These are phyloP conservation scores for Gavia stellata DNA, from an alignment of 2,113 vertebrate species.

Conservation along the genomic window DNA sequence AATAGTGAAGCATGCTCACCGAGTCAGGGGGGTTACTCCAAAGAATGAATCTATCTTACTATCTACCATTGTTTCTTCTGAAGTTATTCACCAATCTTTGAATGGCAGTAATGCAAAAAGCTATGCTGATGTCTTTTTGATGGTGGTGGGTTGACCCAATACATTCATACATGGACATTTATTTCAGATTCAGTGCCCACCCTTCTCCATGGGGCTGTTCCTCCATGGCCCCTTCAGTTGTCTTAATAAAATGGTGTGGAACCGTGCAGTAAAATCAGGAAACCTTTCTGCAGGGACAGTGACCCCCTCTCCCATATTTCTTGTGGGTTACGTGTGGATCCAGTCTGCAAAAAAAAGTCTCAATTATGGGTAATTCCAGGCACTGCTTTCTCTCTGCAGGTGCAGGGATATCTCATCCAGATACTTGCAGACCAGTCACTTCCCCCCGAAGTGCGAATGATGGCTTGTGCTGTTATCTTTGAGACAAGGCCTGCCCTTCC, in stretches of 20 bases:
- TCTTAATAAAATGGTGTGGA: not conserved
- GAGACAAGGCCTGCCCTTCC: slow-evolving; percentile 76
- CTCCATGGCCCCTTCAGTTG: not conserved
- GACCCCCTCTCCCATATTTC: not conserved
- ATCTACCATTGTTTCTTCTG: not conserved
- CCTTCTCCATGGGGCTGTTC: not conserved
- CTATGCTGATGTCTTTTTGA: not conserved
- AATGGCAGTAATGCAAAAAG: not conserved
- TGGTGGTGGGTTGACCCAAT: not conserved
- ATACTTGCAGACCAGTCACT: slow-evolving; percentile 74
- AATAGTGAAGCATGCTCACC: not conserved
- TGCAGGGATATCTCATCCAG: slow-evolving; percentile 77
- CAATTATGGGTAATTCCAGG: not conserved
- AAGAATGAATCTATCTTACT: not conserved
- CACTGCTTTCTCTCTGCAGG: slow-evolving; percentile 56
- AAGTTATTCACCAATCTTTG: not conserved
- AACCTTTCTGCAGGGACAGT: not conserved
- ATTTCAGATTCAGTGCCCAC: not conserved
- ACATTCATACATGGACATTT: not conserved
- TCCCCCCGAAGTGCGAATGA: slow-evolving; percentile 76
- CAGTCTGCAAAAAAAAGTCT: not conserved
- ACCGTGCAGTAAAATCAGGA: not conserved
- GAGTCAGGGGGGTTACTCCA: not conserved
- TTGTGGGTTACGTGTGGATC: not conserved
- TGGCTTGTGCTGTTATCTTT: slow-evolving; percentile 79